Percentiles rank a stretch among this genome's conserved stretches.
Evolutionary conservation across 2,888 invertebrate genomes (phyloP).

Genomic region (Pristionchus japonicus): DNA sequence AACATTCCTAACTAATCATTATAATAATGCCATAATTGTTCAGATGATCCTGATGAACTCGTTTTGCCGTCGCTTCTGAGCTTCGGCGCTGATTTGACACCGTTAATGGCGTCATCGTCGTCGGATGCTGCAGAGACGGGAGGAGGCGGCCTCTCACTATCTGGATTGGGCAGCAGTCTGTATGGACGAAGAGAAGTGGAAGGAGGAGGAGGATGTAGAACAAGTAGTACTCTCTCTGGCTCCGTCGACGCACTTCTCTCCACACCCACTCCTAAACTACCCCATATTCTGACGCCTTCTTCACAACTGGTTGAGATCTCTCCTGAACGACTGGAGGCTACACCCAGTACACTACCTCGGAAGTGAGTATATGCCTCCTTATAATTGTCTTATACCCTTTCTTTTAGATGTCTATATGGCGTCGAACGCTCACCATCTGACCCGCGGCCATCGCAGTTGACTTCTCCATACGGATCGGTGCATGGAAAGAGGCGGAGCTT

Average conservation of each 20-base stretch:
- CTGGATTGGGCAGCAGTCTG: not conserved
- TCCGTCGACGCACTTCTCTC: not conserved
- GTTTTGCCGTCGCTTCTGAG: conserved; percentile 1
- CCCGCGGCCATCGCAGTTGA: not conserved
- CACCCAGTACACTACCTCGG: conserved; percentile 9
- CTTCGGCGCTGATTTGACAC: not conserved
- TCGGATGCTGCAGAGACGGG: not conserved
- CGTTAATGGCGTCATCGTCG: not conserved
- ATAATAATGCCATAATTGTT: no score
- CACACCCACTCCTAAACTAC: not conserved
- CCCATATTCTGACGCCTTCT: conserved; percentile 24
- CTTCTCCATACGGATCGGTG: not conserved
- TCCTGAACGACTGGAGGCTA: not conserved
- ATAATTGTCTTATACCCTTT: no score
- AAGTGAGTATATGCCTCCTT: no score
- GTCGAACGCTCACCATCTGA: conserved; percentile 37
- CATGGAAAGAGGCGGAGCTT: conserved; percentile 37
- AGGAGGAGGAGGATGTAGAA: not conserved
- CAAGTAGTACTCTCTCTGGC: not conserved
- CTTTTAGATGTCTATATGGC: not conserved
- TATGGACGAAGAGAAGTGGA: not conserved
- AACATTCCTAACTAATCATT: no score
- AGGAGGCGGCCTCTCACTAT: not conserved
- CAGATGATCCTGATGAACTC: conserved; percentile 5
- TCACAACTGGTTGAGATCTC: conserved; percentile 11